Evolutionary conservation across 2,113 vertebrate genomes (phyloP).

Genomic region (Dasyprocta punctata): DNA sequence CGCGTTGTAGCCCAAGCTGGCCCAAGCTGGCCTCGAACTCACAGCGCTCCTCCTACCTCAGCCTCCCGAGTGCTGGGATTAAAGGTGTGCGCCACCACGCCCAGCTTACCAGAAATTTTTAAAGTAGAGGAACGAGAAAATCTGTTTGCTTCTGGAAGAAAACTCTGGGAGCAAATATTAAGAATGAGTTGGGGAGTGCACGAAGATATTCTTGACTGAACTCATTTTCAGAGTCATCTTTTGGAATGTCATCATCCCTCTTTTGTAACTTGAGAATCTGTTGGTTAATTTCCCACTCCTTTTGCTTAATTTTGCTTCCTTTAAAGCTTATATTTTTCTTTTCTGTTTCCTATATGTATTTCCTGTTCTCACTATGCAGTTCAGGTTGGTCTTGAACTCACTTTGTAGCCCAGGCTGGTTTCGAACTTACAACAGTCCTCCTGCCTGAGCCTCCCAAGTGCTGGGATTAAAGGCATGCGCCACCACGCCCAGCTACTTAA

Average conservation of each 20-base stretch:
- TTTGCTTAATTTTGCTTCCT: background rate
- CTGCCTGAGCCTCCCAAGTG: too few species aligned
- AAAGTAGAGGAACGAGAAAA: background rate
- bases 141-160: conserved; percentile 41
- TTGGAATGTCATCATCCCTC: background rate
- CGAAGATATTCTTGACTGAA: background rate
- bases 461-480: too few species aligned
- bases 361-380: too few species aligned
- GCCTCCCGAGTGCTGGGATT: too few species aligned
- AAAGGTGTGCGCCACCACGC: too few species aligned
- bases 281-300: background rate
- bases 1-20: too few species aligned
- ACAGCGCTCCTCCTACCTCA: too few species aligned
- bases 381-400: too few species aligned
- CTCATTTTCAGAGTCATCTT: background rate
- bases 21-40: too few species aligned
- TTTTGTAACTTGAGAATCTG: conserved; percentile 4
- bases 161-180: background rate
- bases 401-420: too few species aligned
- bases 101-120: background rate
- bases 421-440: too few species aligned
- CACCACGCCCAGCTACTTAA: too few species aligned
- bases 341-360: background rate
- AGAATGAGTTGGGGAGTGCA: background rate
- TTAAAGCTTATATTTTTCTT: background rate